Conservation (phyloP, 2,888 invertebrate genomes). For the Micoletzkya japonica region DNA sequence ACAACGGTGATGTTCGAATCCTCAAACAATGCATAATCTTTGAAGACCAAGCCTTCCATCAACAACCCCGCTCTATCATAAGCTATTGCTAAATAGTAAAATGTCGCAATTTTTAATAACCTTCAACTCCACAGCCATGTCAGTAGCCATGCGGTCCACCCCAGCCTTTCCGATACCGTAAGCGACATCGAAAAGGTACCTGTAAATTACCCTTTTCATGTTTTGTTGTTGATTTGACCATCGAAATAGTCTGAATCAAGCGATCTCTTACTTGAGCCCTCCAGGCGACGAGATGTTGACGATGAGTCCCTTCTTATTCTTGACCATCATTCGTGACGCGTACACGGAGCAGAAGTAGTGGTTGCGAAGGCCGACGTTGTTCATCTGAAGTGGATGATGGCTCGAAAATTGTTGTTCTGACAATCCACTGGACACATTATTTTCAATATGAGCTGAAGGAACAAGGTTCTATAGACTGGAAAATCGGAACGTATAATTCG, state of each 20-base stretch:
- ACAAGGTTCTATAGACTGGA: no score
- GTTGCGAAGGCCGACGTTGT: slow-evolving; percentile 66
- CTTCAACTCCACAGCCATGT: slow-evolving; percentile 65
- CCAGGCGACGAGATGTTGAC: slow-evolving; percentile 66
- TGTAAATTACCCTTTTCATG: neutral
- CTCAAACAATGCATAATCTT: neutral
- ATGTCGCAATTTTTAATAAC: neutral
- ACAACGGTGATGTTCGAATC: slow-evolving; percentile 45
- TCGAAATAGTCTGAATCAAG: no score
- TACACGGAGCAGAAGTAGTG: slow-evolving; percentile 67
- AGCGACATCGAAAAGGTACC: slow-evolving; percentile 66
- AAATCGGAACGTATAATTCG: no score
- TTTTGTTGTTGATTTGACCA: no score
- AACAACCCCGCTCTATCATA: no score
- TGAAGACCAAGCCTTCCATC: no score
- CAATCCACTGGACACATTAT: no score
- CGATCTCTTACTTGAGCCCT: slow-evolving; percentile 56
- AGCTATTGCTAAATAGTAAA: no score
- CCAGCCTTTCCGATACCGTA: slow-evolving; percentile 68
- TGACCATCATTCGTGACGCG: slow-evolving; percentile 60
- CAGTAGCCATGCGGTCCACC: slow-evolving; percentile 67
- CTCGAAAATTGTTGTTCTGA: no score
- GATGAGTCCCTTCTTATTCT: slow-evolving; percentile 64
- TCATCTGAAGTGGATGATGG: no score
- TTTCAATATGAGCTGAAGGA: no score